Conservation (phyloP, 2,888 invertebrate species). For the Calameuta idolon region DNA sequence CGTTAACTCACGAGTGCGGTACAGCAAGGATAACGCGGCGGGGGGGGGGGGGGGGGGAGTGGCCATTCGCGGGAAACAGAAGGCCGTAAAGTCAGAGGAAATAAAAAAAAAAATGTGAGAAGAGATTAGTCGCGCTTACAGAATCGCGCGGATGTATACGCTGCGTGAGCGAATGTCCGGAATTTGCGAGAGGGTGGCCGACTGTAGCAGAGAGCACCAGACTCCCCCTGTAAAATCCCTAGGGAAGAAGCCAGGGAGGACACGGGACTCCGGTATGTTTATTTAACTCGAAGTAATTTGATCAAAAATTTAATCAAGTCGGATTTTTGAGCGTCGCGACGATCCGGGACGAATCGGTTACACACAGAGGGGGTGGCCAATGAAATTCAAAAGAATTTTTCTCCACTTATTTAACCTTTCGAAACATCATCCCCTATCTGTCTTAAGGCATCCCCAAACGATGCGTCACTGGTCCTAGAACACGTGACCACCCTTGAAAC, state of each 20-base stretch:
- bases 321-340: conserved; percentile 61
- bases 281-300: conserved; percentile 67
- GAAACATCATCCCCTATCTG: conserved; percentile 24
- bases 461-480: not conserved
- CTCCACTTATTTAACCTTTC: conserved; percentile 31
- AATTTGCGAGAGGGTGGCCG: conserved; percentile 35
- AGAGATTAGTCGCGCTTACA: conserved; percentile 33
- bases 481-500: not conserved
- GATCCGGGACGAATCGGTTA: conserved; percentile 61
- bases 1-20: not conserved
- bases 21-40: too few relatives aligned
- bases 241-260: conserved; percentile 10
- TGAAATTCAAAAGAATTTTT: conserved; percentile 58
- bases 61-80: not conserved
- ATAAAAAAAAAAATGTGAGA: not conserved
- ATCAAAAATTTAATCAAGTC: conserved; percentile 67
- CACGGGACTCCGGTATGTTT: conserved; percentile 52
- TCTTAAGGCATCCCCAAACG: not conserved
- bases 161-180: conserved; percentile 48
- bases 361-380: conserved; percentile 45
- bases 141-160: conserved; percentile 6
- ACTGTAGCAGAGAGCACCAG: not conserved
- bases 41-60: not conserved
- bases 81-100: not conserved
- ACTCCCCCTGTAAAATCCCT: conserved; percentile 8